Percentiles rank a stretch among this genome's conserved stretches.
phyloP scores from a whole-genome alignment of 2,113 vertebrate species.

The Notarius quadriscutis region DNA sequence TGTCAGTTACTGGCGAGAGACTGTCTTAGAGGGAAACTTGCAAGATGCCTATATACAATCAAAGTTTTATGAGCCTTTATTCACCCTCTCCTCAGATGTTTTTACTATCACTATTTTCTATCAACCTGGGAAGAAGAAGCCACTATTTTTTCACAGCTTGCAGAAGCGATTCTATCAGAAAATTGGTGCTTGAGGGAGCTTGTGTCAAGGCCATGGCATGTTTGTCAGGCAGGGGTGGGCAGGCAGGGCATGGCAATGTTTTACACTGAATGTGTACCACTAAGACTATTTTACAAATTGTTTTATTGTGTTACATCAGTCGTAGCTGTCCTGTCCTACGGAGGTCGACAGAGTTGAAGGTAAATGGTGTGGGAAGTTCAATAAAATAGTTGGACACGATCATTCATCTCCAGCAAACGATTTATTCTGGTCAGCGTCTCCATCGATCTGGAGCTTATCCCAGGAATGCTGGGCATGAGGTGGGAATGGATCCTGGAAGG shows the following conservation, averaged over 20 bases:
- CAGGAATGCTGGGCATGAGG: neutral
- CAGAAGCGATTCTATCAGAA: slow-evolving; percentile 53
- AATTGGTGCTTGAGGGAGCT: slow-evolving; percentile 47
- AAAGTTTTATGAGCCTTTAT: slow-evolving; percentile 45
- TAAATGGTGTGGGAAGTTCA: neutral
- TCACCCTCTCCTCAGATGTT: slow-evolving; percentile 40
- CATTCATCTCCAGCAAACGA: neutral
- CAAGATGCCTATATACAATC: slow-evolving; percentile 26
- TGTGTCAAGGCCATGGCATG: slow-evolving; percentile 35
- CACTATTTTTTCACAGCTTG: slow-evolving; percentile 37
- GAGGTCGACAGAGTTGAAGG: neutral
- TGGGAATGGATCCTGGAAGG: neutral
- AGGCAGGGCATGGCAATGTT: neutral
- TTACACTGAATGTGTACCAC: neutral
- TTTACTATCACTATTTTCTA: slow-evolving; percentile 47
- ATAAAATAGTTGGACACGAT: neutral
- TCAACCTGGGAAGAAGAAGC: slow-evolving; percentile 39
- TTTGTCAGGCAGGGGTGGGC: slow-evolving; percentile 22
- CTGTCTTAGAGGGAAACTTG: neutral
- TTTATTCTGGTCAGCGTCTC: neutral
- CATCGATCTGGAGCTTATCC: neutral
- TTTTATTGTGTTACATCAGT: neutral
- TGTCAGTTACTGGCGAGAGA: slow-evolving; percentile 25
- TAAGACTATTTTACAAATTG: neutral
- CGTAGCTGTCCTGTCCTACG: neutral